These are phyloP conservation scores for Calameuta filiformis DNA, from an alignment of 2,888 invertebrate genomes.

Conservation along the genomic window DNA sequence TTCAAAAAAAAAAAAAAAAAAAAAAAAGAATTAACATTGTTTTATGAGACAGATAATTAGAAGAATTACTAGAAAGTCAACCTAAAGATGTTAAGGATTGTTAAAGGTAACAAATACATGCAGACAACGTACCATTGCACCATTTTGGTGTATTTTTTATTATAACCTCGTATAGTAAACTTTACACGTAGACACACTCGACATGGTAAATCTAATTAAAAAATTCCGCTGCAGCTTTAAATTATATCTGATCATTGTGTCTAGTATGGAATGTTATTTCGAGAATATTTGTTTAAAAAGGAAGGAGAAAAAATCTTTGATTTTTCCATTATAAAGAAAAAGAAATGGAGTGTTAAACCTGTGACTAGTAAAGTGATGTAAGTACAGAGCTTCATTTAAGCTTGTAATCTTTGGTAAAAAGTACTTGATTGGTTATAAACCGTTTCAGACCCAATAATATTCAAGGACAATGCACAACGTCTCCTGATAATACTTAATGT, in stretches of 20 bases:
- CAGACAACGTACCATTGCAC: slow-evolving; percentile 32
- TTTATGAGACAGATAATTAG: slow-evolving; percentile 7
- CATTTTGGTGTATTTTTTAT: slow-evolving; percentile 40
- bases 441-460: background rate
- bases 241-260: slow-evolving; percentile 6
- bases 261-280: background rate
- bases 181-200: slow-evolving; percentile 17
- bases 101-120: slow-evolving; percentile 27
- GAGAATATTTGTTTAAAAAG: background rate
- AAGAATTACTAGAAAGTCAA: slow-evolving; percentile 7
- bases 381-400: background rate
- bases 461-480: background rate
- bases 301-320: background rate
- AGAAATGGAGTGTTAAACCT: background rate
- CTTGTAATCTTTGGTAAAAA: slow-evolving; percentile 32
- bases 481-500: background rate
- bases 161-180: slow-evolving; percentile 40
- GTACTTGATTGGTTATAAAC: slow-evolving; percentile 6
- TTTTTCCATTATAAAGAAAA: background rate
- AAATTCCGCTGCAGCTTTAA: background rate
- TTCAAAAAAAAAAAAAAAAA: too few relatives aligned
- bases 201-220: background rate
- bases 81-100: slow-evolving; percentile 18
- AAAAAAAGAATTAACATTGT: background rate
- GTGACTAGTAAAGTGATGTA: background rate